phyloP scores from a whole-genome alignment of 2,888 invertebrate species.

The Pyralis farinalis region DNA sequence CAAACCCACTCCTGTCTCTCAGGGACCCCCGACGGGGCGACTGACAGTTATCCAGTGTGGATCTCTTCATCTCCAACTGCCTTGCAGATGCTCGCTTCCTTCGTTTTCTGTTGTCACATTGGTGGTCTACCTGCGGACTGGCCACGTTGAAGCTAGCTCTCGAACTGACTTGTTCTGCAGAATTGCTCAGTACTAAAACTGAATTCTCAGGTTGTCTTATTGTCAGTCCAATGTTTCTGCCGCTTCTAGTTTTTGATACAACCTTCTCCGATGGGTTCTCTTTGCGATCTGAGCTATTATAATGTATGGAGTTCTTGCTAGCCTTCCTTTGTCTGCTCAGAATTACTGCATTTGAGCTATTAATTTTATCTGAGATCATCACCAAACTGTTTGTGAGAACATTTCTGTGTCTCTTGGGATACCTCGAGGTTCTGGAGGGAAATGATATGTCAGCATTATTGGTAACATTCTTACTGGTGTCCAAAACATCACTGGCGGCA shows the following conservation, averaged over 20 bases:
- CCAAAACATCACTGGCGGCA: conserved; percentile 8
- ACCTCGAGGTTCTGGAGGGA: conserved; percentile 49
- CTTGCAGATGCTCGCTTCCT: conserved; percentile 30
- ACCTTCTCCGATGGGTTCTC: conserved; percentile 49
- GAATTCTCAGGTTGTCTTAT: conserved; percentile 47
- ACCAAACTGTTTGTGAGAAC: conserved; percentile 12
- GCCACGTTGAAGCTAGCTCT: conserved; percentile 53
- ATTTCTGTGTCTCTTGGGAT: conserved; percentile 53
- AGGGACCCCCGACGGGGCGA: conserved; percentile 42
- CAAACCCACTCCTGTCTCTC: conserved; percentile 61
- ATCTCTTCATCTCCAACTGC: conserved; percentile 32
- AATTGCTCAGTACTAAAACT: conserved; percentile 49
- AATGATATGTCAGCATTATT: conserved; percentile 47
- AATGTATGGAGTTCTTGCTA: conserved; percentile 35
- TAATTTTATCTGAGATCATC: conserved; percentile 18
- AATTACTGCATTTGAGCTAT: conserved; percentile 11
- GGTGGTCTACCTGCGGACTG: conserved; percentile 13
- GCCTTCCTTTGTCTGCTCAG: conserved; percentile 28
- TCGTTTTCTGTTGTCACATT: conserved; percentile 15
- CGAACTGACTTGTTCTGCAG: conserved; percentile 52
- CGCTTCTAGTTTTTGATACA: conserved; percentile 52
- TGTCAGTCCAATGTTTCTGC: conserved; percentile 42
- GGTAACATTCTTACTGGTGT: conserved; percentile 12
- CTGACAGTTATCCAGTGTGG: conserved; percentile 33
- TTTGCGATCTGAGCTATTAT: conserved; percentile 45